Conservation (phyloP, 2,113 vertebrate species). For the Lycocorax pyrrhopterus region DNA sequence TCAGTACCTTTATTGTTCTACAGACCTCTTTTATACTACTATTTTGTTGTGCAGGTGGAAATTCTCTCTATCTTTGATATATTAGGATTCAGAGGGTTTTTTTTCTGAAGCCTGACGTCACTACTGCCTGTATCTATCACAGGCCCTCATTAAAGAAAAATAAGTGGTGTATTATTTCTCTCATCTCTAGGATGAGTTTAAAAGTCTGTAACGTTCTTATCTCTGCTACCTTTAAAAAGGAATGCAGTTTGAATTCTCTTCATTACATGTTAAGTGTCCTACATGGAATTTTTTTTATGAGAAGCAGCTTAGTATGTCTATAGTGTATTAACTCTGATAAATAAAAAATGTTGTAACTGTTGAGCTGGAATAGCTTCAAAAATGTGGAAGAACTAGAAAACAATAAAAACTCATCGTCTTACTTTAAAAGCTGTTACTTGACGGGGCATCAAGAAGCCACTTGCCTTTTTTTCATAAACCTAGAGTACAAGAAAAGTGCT, state of each 20-base stretch:
- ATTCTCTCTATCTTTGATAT: not conserved
- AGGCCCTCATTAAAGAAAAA: not conserved
- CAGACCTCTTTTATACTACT: not conserved
- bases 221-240: not conserved
- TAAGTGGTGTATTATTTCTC: not conserved
- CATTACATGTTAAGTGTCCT: not conserved
- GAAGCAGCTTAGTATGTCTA: not conserved
- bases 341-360: not conserved
- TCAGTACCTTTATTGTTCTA: not conserved
- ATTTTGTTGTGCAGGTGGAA: not conserved
- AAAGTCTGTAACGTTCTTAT: not conserved
- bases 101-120: not conserved
- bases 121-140: not conserved
- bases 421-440: not conserved
- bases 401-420: not conserved
- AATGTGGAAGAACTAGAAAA: not conserved
- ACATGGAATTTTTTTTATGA: rapidly evolving
- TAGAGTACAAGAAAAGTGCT: not conserved
- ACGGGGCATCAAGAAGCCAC: not conserved
- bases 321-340: not conserved
- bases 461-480: not conserved
- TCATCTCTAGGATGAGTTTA: not conserved
- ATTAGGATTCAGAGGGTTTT: not conserved
- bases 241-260: not conserved
- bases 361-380: not conserved